Evolutionary conservation across 1,140 invertebrate genomes (phyloP).

Genomic region (Cephus cinctus): DNA sequence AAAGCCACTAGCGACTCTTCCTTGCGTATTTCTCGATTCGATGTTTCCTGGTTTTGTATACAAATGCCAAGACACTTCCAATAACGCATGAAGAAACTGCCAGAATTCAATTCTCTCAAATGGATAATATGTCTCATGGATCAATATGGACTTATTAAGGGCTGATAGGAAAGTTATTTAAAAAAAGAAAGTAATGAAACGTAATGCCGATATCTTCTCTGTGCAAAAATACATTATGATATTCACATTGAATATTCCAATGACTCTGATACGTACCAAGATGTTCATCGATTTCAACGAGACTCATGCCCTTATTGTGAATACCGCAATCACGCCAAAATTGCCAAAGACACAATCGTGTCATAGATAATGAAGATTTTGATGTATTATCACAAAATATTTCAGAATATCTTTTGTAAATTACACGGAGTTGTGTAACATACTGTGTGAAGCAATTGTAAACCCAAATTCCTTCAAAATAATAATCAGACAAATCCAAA

Average conservation of each 20-base stretch:
- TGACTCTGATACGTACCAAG: conserved; percentile 20
- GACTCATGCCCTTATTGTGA: conserved; percentile 48
- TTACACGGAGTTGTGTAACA: conserved; percentile 48
- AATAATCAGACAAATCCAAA: conserved; percentile 20
- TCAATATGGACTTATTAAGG: conserved; percentile 29
- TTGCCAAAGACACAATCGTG: conserved; percentile 60
- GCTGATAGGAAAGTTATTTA: conserved; percentile 10
- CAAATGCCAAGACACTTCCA: conserved; percentile 53
- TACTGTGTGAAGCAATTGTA: conserved; percentile 49
- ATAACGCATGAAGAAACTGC: conserved; percentile 59
- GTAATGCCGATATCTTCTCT: too few relatives aligned
- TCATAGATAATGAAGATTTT: conserved; percentile 47
- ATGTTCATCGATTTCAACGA: conserved; percentile 53
- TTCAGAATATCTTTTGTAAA: conserved; percentile 55
- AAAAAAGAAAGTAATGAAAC: too few relatives aligned
- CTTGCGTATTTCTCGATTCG: conserved; percentile 20
- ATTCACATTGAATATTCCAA: too few relatives aligned
- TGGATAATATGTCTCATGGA: conserved; percentile 52
- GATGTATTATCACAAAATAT: conserved; percentile 41
- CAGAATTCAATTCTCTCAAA: conserved; percentile 63
- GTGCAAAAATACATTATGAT: too few relatives aligned
- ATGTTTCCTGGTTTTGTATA: conserved; percentile 44
- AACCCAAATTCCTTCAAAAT: conserved; percentile 48
- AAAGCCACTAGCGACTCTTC: conserved; percentile 52
- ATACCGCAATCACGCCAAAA: conserved; percentile 58